Conservation (phyloP, 2,888 invertebrate species). For the Orgyia antiqua region DNA sequence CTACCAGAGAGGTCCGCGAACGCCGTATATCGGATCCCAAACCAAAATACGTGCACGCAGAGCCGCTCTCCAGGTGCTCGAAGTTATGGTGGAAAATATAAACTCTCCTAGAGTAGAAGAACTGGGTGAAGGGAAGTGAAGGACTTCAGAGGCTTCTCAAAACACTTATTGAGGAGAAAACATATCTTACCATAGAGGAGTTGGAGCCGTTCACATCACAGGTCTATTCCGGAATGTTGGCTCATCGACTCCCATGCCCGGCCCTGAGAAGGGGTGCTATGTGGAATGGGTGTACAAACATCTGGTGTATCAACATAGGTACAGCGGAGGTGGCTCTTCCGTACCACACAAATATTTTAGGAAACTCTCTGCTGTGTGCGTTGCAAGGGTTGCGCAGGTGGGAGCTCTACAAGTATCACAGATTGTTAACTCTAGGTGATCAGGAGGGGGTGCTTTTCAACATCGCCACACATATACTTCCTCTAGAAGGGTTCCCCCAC, state of each 20-base stretch:
- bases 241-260: background rate
- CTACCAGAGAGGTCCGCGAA: background rate
- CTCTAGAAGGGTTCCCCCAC: background rate
- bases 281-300: background rate
- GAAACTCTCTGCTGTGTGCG: background rate
- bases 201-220: background rate
- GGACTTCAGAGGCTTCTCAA: background rate
- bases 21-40: conserved; percentile 1
- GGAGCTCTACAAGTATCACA: background rate
- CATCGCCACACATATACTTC: background rate
- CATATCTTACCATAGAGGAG: background rate
- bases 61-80: background rate
- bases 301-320: no score
- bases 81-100: conserved; percentile 1
- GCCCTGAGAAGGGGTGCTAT: background rate
- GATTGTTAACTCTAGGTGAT: background rate
- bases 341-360: background rate
- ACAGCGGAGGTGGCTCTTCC: background rate
- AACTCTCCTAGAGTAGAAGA: background rate
- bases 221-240: background rate
- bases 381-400: background rate
- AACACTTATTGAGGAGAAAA: conserved; percentile 1
- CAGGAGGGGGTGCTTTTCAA: background rate
- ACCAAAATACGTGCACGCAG: background rate
- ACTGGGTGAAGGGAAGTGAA: conserved; percentile 1